Conservation (phyloP, 2,113 vertebrate genomes). For the Nothocercus nigrocapillus region DNA sequence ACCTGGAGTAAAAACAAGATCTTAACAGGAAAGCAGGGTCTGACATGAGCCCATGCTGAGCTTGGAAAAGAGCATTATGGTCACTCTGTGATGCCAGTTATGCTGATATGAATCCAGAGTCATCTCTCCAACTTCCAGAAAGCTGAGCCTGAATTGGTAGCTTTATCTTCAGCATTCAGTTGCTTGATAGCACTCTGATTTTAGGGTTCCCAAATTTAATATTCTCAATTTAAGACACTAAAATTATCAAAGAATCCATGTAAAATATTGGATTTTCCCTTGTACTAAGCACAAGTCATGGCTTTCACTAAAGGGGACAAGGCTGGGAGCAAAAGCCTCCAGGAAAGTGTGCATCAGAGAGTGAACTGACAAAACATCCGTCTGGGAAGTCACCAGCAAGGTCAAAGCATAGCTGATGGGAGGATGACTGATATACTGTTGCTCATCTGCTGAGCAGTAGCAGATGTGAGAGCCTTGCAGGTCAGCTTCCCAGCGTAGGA, state of each 20-base stretch:
- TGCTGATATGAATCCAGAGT: not conserved
- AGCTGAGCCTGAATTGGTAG: not conserved
- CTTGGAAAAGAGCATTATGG: not conserved
- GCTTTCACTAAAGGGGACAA: not conserved
- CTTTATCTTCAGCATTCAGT: not conserved
- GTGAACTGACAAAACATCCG: not conserved
- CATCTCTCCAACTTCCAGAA: not conserved
- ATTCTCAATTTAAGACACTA: not conserved
- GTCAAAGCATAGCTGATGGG: not conserved
- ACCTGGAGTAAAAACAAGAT: not conserved
- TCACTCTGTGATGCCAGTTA: not conserved
- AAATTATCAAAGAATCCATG: not conserved
- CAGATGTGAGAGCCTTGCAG: not conserved
- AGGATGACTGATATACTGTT: not conserved
- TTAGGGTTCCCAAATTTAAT: not conserved
- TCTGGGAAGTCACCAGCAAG: not conserved
- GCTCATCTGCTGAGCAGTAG: not conserved
- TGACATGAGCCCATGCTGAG: not conserved
- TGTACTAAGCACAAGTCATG: not conserved
- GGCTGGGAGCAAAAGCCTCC: not conserved
- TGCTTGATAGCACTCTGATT: not conserved
- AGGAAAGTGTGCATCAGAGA: not conserved
- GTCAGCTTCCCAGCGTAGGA: not conserved
- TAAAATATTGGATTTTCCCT: not conserved
- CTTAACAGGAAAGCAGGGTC: not conserved